Base-by-base conservation (phyloP, 2,888 invertebrate species). In the Amblyjoppa fuscipennis region DNA sequence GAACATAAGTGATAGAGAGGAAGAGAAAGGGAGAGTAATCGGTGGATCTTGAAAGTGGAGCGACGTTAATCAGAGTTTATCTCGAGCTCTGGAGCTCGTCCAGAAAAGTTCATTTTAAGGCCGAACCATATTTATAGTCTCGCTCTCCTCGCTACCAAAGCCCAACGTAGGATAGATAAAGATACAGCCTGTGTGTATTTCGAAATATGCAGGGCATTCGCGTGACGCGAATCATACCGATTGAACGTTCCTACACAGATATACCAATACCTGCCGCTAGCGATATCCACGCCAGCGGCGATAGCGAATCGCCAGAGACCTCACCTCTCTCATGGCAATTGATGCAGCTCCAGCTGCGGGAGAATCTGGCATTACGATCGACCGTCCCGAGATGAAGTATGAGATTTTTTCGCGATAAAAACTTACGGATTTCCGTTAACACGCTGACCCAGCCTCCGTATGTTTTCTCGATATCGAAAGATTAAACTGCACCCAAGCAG, bases 61-160 rank as follows among this genome's bases (percentile, higher is more conserved):
- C 73, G 73, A 56, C 77, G 68, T 81, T 80, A 84, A 86, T 84
- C 84, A 81, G 61, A 56, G 61, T 84, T 76, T 84, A 77, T 83
- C 80, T 78, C 53, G 45, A 68, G 71, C 74, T 81, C 53, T 80
- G 86, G 80, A 80, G 84, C 34, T 20, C 81, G 64, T 83, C 84
- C 83, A 86, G 25, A 66, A 77, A 80, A 86, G 69, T 84, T 86
- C 73, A 81, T 69, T 86, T 69, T 77, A 49, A 83, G 81, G 53
- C 80, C 53, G 76, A 66, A 71, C 34, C 73, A 73, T 83, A 77
- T 84, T 81, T 84, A 80, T 80, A 64, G 56, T 49, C 25, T 4
- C 38, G 20, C 45, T n/a, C 34, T 28, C 68, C 49, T 49, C 28
- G 51, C n/a, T 13, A 38, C 38, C 20, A 31, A 61, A 71, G 41